These are phyloP conservation scores for Tetramorium simillimum DNA, from an alignment of 1,140 invertebrate species.

Conservation along the genomic window DNA sequence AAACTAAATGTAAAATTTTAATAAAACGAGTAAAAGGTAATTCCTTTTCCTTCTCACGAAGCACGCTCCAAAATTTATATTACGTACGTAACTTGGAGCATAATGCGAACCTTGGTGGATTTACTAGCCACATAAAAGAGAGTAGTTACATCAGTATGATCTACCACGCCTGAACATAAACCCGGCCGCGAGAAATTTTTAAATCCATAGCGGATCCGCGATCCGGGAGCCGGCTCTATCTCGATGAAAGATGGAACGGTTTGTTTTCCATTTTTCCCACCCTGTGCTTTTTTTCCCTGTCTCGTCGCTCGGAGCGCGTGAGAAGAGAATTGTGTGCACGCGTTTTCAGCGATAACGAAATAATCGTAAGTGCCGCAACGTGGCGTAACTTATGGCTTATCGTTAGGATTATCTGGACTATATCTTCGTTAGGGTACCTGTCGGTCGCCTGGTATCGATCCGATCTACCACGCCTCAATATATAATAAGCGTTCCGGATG, in stretches of 20 bases:
- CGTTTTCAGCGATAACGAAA: constrained; percentile 48
- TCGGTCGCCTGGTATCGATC: constrained; percentile 42
- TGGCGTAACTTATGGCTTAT: constrained; percentile 49
- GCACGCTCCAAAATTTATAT: neutral
- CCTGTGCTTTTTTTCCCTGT: neutral
- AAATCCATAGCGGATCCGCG: constrained; percentile 19
- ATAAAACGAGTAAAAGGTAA: neutral
- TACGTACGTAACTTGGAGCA: constrained; percentile 5
- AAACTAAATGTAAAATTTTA: neutral
- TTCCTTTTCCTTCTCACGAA: neutral
- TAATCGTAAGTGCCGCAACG: constrained; percentile 31
- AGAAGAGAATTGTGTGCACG: constrained; percentile 20
- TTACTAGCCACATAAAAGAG: constrained; percentile 36
- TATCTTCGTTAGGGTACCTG: constrained; percentile 54
- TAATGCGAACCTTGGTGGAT: constrained; percentile 46
- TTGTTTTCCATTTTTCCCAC: constrained; percentile 35
- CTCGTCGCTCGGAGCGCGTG: neutral
- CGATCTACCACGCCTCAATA: constrained; percentile 59
- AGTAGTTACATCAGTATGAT: constrained; percentile 55
- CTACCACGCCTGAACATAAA: constrained; percentile 61
- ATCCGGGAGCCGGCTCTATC: constrained; percentile 12
- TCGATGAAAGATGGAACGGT: neutral
- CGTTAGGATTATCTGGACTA: constrained; percentile 50
- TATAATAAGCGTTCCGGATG: constrained; percentile 58
- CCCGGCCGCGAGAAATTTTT: constrained; percentile 29